A percentile compares a stretch with the other conserved stretches of the same genome.
phyloP scores from a whole-genome alignment of 2,113 vertebrate species.

The Agelaius phoeniceus region DNA sequence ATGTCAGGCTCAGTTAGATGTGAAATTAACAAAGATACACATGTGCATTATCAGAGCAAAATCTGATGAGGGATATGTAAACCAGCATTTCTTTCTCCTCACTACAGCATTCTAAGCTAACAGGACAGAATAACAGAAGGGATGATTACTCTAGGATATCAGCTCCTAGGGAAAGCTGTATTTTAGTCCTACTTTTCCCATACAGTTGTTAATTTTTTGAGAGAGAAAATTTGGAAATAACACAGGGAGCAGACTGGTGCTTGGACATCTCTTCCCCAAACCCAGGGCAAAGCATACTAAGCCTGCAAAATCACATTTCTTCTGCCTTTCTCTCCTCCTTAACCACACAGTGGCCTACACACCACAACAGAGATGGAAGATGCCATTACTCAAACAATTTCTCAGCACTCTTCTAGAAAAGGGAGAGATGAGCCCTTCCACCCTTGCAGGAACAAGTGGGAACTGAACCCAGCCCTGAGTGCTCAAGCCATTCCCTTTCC shows the following conservation, averaged over 20 bases:
- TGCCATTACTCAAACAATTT: background rate
- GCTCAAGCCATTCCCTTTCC: rapidly evolving
- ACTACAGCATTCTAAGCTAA: background rate
- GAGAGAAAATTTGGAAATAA: background rate
- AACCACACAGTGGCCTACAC: background rate
- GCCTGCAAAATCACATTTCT: background rate
- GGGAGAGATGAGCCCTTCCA: background rate
- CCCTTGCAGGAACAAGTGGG: background rate
- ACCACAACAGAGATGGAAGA: background rate
- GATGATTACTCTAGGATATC: background rate
- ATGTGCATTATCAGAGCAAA: rapidly evolving
- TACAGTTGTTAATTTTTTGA: background rate
- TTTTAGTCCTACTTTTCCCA: background rate
- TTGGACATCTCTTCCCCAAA: background rate
- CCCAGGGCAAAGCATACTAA: background rate
- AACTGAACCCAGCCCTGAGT: background rate
- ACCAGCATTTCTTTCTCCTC: background rate
- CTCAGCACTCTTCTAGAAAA: background rate
- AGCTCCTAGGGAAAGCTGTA: background rate
- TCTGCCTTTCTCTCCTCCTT: background rate
- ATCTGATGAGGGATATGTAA: background rate
- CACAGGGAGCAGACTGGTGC: rapidly evolving
- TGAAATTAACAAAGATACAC: background rate
- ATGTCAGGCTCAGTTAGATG: background rate
- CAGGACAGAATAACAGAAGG: background rate